A percentile compares a stretch with the other conserved stretches of the same genome.
Evolutionary conservation across 2,888 invertebrate species (phyloP).

Genomic region (Clostera curtula): DNA sequence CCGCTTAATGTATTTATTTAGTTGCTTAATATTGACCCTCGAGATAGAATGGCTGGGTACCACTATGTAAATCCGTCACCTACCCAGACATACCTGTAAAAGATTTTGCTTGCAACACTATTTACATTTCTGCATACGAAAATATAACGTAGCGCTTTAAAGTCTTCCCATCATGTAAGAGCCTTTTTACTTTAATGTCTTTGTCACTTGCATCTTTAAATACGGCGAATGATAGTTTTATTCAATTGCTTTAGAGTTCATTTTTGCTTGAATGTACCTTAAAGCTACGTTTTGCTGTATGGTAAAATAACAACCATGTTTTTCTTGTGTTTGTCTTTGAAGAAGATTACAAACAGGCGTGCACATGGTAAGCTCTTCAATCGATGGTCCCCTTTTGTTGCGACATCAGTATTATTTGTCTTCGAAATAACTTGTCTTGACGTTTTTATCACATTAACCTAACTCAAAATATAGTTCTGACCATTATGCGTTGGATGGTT

Average conservation of each 20-base stretch:
- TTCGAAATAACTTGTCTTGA: constrained; percentile 61
- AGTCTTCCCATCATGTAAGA: constrained; percentile 37
- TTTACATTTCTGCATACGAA: constrained; percentile 4
- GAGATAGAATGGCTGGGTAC: no score
- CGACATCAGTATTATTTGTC: constrained; percentile 66
- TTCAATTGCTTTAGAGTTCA: constrained; percentile 14
- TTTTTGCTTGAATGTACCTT: constrained; percentile 12
- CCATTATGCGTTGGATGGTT: no score
- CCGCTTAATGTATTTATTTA: no score
- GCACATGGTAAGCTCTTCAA: constrained; percentile 52
- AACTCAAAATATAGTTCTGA: no score
- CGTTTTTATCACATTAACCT: no score
- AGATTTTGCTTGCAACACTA: no score
- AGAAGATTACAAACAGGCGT: constrained; percentile 62
- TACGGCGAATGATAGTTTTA: constrained; percentile 3
- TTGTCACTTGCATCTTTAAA: constrained; percentile 4
- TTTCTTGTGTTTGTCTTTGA: constrained; percentile 66
- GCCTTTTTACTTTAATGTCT: constrained; percentile 17
- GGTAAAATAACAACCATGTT: constrained; percentile 54
- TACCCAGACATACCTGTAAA: no score
- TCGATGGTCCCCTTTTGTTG: constrained; percentile 46
- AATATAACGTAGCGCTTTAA: constrained; percentile 33
- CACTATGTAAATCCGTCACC: no score
- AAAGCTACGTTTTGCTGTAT: constrained; percentile 10
- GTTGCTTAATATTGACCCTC: no score